Evolutionary conservation across 2,797 vertebrate species (phyloP).

Genomic region (Eospalax fontanierii): DNA sequence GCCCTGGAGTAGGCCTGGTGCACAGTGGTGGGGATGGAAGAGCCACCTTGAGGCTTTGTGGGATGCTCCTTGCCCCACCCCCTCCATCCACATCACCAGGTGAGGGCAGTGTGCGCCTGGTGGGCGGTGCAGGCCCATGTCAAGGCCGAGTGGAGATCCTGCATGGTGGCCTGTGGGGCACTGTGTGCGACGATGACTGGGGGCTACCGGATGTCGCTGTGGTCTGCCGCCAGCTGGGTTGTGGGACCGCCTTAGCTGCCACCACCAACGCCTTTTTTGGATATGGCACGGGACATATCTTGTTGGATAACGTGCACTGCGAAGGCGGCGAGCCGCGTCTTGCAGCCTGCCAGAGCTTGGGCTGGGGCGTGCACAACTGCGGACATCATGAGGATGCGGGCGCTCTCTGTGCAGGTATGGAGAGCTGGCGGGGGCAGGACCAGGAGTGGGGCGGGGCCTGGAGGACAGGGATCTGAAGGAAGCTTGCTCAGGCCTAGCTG

Average conservation of each 20-base stretch:
- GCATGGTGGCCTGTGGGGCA: slow-evolving; percentile 95
- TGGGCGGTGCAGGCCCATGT: slow-evolving; percentile 92
- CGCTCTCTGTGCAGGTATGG: slow-evolving; percentile 93
- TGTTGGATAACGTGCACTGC: slow-evolving; percentile 97
- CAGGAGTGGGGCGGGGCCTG: too few relatives aligned
- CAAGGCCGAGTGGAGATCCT: slow-evolving; percentile 97
- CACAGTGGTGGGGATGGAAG: background rate
- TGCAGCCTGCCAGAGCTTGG: slow-evolving; percentile 93
- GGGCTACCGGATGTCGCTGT: slow-evolving; percentile 92
- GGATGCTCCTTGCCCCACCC: background rate
- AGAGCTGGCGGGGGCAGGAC: fast-evolving
- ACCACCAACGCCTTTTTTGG: slow-evolving; percentile 96
- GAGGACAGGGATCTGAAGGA: background rate
- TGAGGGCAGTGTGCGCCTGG: slow-evolving; percentile 94
- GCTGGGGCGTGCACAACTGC: slow-evolving; percentile 98
- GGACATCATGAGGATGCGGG: slow-evolving; percentile 98
- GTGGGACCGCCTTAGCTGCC: slow-evolving; percentile 91
- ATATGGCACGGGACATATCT: slow-evolving; percentile 94
- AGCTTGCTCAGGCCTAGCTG: fast-evolving
- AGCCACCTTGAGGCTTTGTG: background rate
- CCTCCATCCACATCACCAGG: slow-evolving; percentile 86
- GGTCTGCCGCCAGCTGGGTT: slow-evolving; percentile 95
- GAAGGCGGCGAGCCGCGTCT: slow-evolving; percentile 92
- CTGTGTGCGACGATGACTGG: slow-evolving; percentile 98
- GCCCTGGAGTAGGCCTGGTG: too few relatives aligned